A percentile compares a stretch with the other conserved stretches of the same genome.
These are phyloP conservation scores for Digitonthophagus gazella DNA, from an alignment of 2,888 invertebrate species.

Conservation along the genomic window DNA sequence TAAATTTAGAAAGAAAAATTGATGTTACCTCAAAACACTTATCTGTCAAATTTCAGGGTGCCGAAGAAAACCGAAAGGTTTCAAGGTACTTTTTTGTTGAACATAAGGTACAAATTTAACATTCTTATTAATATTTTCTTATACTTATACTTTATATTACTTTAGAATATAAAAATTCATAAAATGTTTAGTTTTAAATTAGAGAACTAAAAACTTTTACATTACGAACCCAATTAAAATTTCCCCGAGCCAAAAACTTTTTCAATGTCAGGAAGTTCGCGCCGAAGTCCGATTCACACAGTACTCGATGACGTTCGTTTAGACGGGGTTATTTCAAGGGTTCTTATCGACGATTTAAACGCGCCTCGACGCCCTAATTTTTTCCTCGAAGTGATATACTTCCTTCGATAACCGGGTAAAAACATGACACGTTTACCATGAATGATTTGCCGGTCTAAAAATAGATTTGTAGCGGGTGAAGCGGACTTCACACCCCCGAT, in stretches of 20 bases:
- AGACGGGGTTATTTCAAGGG: too few relatives aligned
- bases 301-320: background rate
- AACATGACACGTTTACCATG: background rate
- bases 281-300: conserved; percentile 1
- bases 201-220: background rate
- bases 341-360: background rate
- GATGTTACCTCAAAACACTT: too few relatives aligned
- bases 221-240: background rate
- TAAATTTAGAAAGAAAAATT: too few relatives aligned
- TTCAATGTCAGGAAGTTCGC: background rate
- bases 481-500: conserved; percentile 36
- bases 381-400: background rate
- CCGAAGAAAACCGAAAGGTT: too few relatives aligned
- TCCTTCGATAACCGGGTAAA: background rate
- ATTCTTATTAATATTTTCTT: too few relatives aligned
- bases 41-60: too few relatives aligned
- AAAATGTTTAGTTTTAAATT: too few relatives aligned
- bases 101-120: too few relatives aligned
- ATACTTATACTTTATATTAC: too few relatives aligned
- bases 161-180: too few relatives aligned
- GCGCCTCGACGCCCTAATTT: background rate
- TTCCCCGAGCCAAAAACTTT: background rate
- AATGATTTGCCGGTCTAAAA: background rate
- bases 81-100: too few relatives aligned
- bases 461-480: conserved; percentile 29